phyloP scores from a whole-genome alignment of 2,113 vertebrate species.

The Bubo bubo region DNA sequence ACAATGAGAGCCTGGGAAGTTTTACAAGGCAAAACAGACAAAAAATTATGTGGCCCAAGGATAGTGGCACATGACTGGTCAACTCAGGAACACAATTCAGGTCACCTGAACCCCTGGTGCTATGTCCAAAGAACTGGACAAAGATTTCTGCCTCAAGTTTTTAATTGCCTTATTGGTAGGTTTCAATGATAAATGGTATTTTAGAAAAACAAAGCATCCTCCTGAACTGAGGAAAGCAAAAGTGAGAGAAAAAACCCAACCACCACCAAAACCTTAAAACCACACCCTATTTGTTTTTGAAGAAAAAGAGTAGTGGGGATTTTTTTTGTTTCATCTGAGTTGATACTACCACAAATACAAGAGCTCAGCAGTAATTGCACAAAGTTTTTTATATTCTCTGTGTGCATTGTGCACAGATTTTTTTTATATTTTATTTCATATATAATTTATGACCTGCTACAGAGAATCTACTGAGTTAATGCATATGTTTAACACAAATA shows the following conservation, averaged over 20 bases:
- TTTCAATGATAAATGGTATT: neutral
- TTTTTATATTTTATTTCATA: slow-evolving; percentile 13
- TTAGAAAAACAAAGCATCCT: neutral
- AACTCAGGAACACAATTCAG: neutral
- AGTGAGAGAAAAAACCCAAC: fast-evolving
- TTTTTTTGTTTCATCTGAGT: neutral
- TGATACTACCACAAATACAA: neutral
- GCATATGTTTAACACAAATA: slow-evolving; percentile 23
- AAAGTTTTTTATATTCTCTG: neutral
- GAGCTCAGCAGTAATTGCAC: neutral
- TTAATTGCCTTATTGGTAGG: neutral
- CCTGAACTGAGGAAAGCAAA: neutral
- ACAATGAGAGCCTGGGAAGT: neutral
- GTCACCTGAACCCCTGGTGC: neutral
- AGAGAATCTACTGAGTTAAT: slow-evolving; percentile 4
- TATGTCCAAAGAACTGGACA: neutral
- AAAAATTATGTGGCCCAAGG: neutral
- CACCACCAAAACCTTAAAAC: neutral
- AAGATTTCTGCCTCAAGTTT: neutral
- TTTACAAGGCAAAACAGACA: neutral
- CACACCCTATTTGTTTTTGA: neutral
- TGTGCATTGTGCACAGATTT: neutral
- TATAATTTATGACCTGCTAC: slow-evolving; percentile 38
- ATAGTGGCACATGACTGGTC: neutral
- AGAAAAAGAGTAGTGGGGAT: neutral